Evolutionary conservation across 35 echinoderm and acorn worm genomes (phyloP).

Genomic region (Apostichopus californicus): DNA sequence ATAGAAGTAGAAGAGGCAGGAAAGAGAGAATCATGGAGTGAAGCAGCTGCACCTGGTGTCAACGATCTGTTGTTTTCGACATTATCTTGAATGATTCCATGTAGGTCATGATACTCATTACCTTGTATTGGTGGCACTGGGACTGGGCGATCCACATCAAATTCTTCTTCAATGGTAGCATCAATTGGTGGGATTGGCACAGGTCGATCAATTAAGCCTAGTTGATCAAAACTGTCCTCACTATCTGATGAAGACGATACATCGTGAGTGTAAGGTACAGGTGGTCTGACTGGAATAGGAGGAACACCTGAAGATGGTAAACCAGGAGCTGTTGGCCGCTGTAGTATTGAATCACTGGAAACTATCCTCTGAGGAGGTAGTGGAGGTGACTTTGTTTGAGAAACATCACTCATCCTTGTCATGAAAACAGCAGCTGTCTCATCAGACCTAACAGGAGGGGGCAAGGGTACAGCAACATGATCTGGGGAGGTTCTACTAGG

Average conservation of each 20-base stretch:
- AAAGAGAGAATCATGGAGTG: not conserved
- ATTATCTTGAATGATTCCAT: slow-evolving; percentile 6
- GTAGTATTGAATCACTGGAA: not conserved
- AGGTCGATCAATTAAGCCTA: not conserved
- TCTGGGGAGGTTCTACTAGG: not conserved
- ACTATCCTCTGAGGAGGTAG: not conserved
- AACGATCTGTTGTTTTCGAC: not conserved
- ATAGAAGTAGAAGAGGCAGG: not conserved
- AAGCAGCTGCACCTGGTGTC: not conserved
- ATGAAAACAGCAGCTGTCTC: not conserved
- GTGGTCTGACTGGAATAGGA: not conserved
- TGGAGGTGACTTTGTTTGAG: not conserved
- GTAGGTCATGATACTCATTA: slow-evolving; percentile 5
- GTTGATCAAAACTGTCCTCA: not conserved
- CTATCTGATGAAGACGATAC: not conserved
- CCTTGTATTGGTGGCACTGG: not conserved
- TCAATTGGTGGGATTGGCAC: slow-evolving; percentile 4
- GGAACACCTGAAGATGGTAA: not conserved
- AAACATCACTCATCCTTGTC: not conserved
- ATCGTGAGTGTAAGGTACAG: not conserved
- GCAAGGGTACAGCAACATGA: not conserved
- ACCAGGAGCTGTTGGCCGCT: not conserved
- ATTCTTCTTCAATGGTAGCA: not conserved
- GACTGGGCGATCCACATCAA: not conserved
- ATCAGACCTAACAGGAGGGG: not conserved